Evolutionary conservation across 1,140 invertebrate species (phyloP).

Genomic region (Stenopsyche tienmushanensis): DNA sequence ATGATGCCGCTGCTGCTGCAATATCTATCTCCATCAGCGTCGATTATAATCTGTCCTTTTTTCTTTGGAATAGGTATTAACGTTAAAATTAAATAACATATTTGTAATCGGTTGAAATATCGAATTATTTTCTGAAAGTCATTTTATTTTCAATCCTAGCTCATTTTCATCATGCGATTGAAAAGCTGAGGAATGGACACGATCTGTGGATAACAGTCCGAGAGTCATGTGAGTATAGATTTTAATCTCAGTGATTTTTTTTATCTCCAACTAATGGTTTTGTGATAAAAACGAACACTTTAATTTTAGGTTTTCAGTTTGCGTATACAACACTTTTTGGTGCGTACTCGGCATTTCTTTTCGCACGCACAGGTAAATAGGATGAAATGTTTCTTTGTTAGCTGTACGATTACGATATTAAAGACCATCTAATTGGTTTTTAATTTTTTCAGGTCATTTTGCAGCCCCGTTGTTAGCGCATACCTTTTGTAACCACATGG

Average conservation of each 20-base stretch:
- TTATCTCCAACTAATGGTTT: too few species aligned
- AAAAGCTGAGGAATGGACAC: conserved; percentile 71
- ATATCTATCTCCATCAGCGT: conserved; percentile 71
- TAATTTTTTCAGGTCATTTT: conserved; percentile 71
- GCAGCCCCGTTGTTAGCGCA: conserved; percentile 86
- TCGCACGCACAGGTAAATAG: conserved; percentile 71
- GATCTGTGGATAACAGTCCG: conserved; percentile 66
- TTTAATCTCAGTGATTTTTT: too few species aligned
- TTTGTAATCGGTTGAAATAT: not conserved
- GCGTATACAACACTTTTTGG: conserved; percentile 91
- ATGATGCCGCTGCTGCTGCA: conserved; percentile 89
- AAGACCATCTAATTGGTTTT: not conserved
- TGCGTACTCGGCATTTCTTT: conserved; percentile 88
- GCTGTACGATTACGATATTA: not conserved
- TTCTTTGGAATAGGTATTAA: conserved; percentile 90
- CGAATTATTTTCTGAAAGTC: not conserved
- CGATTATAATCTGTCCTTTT: conserved; percentile 83
- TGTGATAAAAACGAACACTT: too few species aligned
- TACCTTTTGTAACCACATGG: conserved; percentile 96
- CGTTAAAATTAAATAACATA: too few species aligned
- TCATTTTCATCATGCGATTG: conserved; percentile 90
- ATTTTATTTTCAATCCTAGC: conserved; percentile 59
- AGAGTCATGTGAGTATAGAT: conserved; percentile 69
- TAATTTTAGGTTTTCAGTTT: conserved; percentile 80
- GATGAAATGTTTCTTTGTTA: conserved; percentile 28